Evolutionary conservation across 2,797 vertebrate species (phyloP).

Genomic region (Sarcoramphus papa): DNA sequence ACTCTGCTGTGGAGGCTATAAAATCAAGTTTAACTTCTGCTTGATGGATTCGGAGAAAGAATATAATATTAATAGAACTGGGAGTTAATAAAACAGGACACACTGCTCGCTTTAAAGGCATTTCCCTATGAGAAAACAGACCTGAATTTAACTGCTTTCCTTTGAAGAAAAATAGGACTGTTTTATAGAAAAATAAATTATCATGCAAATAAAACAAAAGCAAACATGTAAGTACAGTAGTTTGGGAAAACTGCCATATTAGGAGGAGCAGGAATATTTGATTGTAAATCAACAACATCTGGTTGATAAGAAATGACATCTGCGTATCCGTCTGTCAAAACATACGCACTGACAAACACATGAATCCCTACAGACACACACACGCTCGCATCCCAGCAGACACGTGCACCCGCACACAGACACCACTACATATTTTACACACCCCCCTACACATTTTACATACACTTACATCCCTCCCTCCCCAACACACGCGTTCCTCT

Average conservation of each 20-base stretch:
- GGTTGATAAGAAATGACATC: constrained; percentile 55
- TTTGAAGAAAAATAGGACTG: constrained; percentile 4
- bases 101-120: constrained; percentile 9
- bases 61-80: constrained; percentile 41
- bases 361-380: constrained; percentile 2
- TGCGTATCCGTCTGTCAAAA: constrained; percentile 7
- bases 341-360: not conserved
- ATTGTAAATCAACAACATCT: constrained; percentile 55
- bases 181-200: not conserved
- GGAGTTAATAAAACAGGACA: constrained; percentile 51
- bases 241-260: constrained; percentile 51
- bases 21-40: constrained; percentile 60
- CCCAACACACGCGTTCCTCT: not conserved
- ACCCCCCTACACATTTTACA: not conserved
- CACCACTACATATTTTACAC: not conserved
- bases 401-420: not conserved
- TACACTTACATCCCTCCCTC: not conserved
- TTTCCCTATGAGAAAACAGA: constrained; percentile 34
- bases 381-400: not conserved
- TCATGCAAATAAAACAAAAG: constrained; percentile 6
- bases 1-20: constrained; percentile 18
- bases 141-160: not conserved
- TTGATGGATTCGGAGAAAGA: constrained; percentile 15
- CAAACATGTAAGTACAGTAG: constrained; percentile 46
- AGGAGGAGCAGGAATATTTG: constrained; percentile 58